These are phyloP conservation scores for Drosophila murphyi DNA, from an alignment of 1,140 invertebrate genomes.

Conservation along the genomic window DNA sequence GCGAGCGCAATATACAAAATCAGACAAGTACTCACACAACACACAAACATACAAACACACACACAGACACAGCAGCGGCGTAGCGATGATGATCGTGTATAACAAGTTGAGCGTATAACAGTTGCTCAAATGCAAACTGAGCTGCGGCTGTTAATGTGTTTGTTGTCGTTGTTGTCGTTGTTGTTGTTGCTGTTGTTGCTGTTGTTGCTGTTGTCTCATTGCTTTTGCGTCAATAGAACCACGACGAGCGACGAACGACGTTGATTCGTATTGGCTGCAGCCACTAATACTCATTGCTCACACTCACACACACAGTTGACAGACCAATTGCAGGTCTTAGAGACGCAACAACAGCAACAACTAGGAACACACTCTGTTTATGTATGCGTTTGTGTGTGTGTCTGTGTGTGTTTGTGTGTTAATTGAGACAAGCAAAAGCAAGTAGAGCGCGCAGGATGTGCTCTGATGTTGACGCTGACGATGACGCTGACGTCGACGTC, in stretches of 20 bases:
- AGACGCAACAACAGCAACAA: constrained; percentile 45
- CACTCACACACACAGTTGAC: constrained; percentile 66
- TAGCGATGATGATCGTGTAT: constrained; percentile 52
- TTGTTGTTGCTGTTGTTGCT: constrained; percentile 38
- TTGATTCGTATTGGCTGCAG: constrained; percentile 81
- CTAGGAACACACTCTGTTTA: constrained; percentile 17
- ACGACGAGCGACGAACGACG: constrained; percentile 43
- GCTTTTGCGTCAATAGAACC: constrained; percentile 76
- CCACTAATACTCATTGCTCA: constrained; percentile 77
- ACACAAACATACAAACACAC: constrained; percentile 30
- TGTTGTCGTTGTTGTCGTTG: neutral
- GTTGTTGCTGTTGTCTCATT: constrained; percentile 57
- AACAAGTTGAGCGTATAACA: constrained; percentile 70
- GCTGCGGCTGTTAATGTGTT: neutral
- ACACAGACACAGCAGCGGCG: constrained; percentile 18
- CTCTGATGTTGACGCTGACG: constrained; percentile 32
- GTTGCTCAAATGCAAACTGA: constrained; percentile 63
- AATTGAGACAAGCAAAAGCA: constrained; percentile 58
- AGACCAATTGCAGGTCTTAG: constrained; percentile 81
- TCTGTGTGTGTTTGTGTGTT: constrained; percentile 31
- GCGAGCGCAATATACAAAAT: constrained; percentile 75
- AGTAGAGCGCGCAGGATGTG: constrained; percentile 61
- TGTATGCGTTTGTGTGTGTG: neutral
- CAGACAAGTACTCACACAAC: constrained; percentile 29
- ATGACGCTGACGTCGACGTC: constrained; percentile 29